Evolutionary conservation across 2,888 invertebrate genomes (phyloP).

Genomic region (Synergus umbraculus): DNA sequence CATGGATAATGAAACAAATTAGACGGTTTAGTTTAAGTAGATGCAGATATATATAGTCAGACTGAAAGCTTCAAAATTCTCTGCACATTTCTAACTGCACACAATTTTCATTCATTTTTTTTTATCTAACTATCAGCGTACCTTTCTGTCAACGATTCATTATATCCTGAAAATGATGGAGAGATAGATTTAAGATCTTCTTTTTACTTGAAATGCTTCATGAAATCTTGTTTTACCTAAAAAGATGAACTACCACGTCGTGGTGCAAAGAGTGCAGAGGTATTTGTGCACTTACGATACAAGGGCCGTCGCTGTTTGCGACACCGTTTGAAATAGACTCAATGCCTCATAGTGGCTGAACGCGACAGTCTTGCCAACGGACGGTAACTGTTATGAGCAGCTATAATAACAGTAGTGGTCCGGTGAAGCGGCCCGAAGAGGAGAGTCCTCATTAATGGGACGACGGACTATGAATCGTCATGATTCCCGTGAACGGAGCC

Average conservation of each 20-base stretch:
- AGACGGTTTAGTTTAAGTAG: no score
- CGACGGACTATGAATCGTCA: conserved; percentile 74
- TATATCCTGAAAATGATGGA: neutral
- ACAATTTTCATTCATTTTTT: no score
- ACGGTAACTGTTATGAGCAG: conserved; percentile 72
- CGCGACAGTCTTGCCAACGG: conserved; percentile 63
- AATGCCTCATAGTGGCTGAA: conserved; percentile 66
- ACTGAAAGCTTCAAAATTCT: no score
- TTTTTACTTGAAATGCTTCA: neutral
- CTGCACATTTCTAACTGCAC: no score
- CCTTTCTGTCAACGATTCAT: neutral
- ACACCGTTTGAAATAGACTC: conserved; percentile 70
- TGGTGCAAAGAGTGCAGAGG: conserved; percentile 48
- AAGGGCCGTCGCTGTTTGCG: conserved; percentile 67
- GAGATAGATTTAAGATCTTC: neutral
- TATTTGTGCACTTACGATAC: conserved; percentile 61
- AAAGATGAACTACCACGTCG: conserved; percentile 49
- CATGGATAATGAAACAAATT: no score
- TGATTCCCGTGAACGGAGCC: conserved; percentile 60
- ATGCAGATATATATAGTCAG: no score
- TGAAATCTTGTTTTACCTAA: neutral
- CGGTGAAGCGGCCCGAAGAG: conserved; percentile 54
- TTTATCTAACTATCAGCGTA: no score
- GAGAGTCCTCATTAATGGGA: conserved; percentile 73
- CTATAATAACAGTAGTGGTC: conserved; percentile 70